Percentiles rank a stretch among this genome's conserved stretches.
Conservation (phyloP, 2,888 invertebrate genomes). For the Ennomos erosarius region DNA sequence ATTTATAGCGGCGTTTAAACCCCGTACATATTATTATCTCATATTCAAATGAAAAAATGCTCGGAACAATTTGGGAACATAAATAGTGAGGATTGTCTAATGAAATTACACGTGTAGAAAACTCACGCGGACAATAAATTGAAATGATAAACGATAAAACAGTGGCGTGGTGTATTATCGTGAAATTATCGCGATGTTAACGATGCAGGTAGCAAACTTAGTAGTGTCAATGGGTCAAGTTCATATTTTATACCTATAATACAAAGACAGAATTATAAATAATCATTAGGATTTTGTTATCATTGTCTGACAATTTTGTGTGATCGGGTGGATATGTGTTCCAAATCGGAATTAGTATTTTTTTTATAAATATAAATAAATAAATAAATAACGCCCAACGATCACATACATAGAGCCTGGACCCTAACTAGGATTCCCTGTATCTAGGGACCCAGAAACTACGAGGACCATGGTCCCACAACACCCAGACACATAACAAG, state of each 20-base stretch:
- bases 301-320: too few species aligned
- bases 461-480: too few species aligned
- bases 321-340: too few species aligned
- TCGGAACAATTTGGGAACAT: constrained; percentile 40
- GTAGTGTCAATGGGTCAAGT: constrained; percentile 20
- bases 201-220: background rate
- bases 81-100: constrained; percentile 34
- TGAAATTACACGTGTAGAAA: constrained; percentile 31
- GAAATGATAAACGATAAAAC: constrained; percentile 12
- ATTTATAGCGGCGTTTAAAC: constrained; percentile 77
- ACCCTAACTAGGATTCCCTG: too few species aligned
- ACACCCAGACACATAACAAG: too few species aligned
- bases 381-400: too few species aligned
- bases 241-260: background rate
- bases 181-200: constrained; percentile 1
- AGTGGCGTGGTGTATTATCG: constrained; percentile 5
- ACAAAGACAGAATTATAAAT: too few species aligned
- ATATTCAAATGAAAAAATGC: constrained; percentile 62
- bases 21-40: constrained; percentile 67
- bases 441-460: too few species aligned
- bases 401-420: too few species aligned
- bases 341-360: too few species aligned
- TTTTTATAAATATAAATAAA: too few species aligned
- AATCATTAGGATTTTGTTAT: too few species aligned
- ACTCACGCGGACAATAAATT: constrained; percentile 6